Conservation (phyloP, 2,113 vertebrate genomes). For the Dinomys branickii region DNA sequence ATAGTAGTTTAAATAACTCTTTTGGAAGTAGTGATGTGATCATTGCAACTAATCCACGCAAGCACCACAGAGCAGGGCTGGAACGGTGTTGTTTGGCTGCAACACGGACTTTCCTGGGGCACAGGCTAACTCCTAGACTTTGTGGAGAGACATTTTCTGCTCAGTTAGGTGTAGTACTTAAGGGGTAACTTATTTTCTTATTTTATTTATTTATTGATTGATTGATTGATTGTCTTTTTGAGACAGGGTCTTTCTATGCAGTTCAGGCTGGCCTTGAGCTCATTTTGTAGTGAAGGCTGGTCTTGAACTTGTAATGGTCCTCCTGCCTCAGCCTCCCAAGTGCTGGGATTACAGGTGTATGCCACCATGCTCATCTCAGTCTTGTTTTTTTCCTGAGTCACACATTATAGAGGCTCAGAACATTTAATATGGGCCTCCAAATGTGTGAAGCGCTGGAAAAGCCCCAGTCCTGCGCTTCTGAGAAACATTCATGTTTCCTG, state of each 20-base stretch:
- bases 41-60: conserved; percentile 71
- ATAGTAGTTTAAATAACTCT: conserved; percentile 78
- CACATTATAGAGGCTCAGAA: not conserved
- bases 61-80: conserved; percentile 62
- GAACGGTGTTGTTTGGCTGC: conserved; percentile 66
- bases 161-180: conserved; percentile 8
- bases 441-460: not conserved
- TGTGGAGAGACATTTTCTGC: conserved; percentile 57
- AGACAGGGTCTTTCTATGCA: too few species aligned
- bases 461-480: not conserved
- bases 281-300: too few species aligned
- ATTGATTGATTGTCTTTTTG: too few species aligned
- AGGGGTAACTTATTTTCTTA: conserved; percentile 31
- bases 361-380: not conserved
- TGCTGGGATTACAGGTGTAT: too few species aligned
- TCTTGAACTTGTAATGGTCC: too few species aligned
- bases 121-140: conserved; percentile 61
- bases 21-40: conserved; percentile 80
- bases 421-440: not conserved
- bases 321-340: too few species aligned
- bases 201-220: too few species aligned
- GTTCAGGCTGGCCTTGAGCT: too few species aligned
- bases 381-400: not conserved
- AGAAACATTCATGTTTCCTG: not conserved
- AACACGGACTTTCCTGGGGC: not conserved